Evolutionary conservation across 2,797 vertebrate genomes (phyloP).

Genomic region (Otus scops): DNA sequence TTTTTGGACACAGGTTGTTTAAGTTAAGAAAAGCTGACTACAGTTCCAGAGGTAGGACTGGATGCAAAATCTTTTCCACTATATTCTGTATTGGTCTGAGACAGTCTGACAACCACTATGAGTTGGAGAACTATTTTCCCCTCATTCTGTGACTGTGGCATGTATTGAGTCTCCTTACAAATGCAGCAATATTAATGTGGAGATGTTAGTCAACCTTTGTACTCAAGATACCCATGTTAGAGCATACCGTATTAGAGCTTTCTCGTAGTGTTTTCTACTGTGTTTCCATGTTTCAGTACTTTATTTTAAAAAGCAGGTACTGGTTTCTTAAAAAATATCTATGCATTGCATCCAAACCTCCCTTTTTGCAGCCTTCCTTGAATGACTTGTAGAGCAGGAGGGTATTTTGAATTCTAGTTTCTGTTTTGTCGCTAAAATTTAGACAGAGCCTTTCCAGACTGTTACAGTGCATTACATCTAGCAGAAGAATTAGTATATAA

Average conservation of each 20-base stretch:
- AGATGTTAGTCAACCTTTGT: background rate
- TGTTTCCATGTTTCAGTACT: background rate
- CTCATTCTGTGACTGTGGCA: background rate
- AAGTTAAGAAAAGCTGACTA: background rate
- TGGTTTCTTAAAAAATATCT: background rate
- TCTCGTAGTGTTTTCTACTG: background rate
- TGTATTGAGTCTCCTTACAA: background rate
- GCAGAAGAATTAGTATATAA: background rate
- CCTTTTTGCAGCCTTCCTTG: background rate
- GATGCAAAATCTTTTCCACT: background rate
- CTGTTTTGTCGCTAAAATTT: background rate
- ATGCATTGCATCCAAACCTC: background rate
- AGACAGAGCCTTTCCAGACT: background rate
- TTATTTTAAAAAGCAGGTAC: background rate
- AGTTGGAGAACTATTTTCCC: background rate
- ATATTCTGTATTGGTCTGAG: background rate
- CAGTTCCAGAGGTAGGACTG: background rate
- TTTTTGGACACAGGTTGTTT: background rate
- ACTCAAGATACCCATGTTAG: background rate
- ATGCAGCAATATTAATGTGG: background rate
- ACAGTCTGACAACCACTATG: background rate
- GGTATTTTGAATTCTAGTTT: background rate
- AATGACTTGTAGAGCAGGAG: background rate
- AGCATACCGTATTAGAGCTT: background rate
- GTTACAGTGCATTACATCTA: background rate